Evolutionary conservation across 2,797 vertebrate genomes (phyloP), one percentile per base, ranked within the genome.

Genomic region (Dromococcyx pavoninus): DNA sequence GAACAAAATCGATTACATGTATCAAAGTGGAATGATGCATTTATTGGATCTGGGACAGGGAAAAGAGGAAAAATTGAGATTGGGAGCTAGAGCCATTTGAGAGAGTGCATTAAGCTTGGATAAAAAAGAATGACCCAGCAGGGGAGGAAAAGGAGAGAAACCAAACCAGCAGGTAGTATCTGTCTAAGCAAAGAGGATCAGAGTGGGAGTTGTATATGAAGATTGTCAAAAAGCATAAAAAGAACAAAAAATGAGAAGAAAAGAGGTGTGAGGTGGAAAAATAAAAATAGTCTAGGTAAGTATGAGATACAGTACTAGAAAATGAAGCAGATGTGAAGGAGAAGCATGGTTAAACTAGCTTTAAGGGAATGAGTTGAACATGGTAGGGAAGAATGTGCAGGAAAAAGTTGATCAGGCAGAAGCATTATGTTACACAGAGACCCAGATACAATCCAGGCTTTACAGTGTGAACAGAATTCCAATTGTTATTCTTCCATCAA

Each of bases 61-160:
- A 67, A 91, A 90, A 90, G 65, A 77, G 43, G 17, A 22, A 90
- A 80, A 91, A 69, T 4, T 77, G 73, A 91, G 28, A 61, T 15
- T 77, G 41, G 35, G 50, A 84, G 24, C 9, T 78, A 61, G 32
- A 90, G n/a, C 37, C 21, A 13, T 77, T 86, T 93, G 65, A 81
- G 94, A 88, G 41, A 28, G 17, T 75, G 13, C 61, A 69, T 91
- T 91, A 78, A 57, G 37, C 19, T 17, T 86, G 18, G 18, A 58
- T 90, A 86, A 94, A 90, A 62, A 93, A 41, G 43, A 86, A 67
- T 75, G 33, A 88, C 66, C 14, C 90, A 81, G 92, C 76, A 96
- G 93, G 86, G 69, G 77, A 94, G 44, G 16, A 76, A 62, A 78
- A 85, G 24, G 41, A 88, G 46, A 84, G 43, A 86, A 95, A 84